Evolutionary conservation across 1,140 invertebrate genomes (phyloP), one percentile per base, ranked within the genome.

Genomic region (Calephelis virginiensis): DNA sequence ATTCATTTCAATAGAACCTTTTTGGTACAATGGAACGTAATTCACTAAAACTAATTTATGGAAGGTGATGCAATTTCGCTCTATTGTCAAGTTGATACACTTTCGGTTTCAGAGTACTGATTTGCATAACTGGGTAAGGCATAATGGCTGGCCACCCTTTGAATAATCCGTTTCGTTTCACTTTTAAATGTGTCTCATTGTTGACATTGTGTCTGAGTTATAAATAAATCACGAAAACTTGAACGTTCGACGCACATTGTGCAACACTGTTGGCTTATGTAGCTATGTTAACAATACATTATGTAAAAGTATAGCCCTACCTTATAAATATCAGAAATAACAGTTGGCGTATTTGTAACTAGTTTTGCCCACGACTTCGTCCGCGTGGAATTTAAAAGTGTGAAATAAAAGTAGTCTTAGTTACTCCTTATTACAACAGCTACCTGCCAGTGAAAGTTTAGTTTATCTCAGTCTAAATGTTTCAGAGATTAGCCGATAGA

Each of bases 31-130:
- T 73, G 76, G 76, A 56, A 75, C 60, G 71, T 80, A 86, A 90
- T 89, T 86, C 85, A 76, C 76, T 75, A 87, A 90, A 90, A 81
- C 82, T 80, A 80, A 90, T 89, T 89, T 89, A 89, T 90, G 84
- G 80, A 81, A 87, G 80, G 78, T 88, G 87, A 78, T 72, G 78
- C 74, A 83, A 85, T 69, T 75, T 64, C 66, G 61, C 65, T 60
- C 78, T 73, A 76, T 89, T 84, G 80, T 86, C 68, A 61, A 56
- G 45, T 28, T 49, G 50, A 53, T 67, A 63, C 79, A 87, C 88
- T 90, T 86, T 90, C 88, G 82, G 85, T 90, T 90, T 90, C 86
- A 90, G 85, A 60, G 84, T 87, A 88, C 76, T 86, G 69, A 90
- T 90, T 89, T 89, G 83, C 88, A 90, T 90, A 88, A 88, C 80